Evolutionary conservation across 2,888 invertebrate genomes (phyloP).

Genomic region (Abscondita cerata): DNA sequence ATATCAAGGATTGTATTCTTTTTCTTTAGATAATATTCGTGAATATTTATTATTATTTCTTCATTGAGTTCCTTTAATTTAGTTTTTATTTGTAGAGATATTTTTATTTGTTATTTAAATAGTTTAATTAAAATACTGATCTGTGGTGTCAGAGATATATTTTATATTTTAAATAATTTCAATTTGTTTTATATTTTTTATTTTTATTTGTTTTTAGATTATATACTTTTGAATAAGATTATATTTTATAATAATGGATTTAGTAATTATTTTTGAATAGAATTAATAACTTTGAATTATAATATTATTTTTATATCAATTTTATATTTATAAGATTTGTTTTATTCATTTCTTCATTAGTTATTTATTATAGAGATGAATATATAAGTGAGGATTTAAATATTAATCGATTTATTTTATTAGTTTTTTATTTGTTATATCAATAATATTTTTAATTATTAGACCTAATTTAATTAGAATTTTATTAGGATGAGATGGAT

Average conservation of each 20-base stretch:
- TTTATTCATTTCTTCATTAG: slow-evolving; percentile 70
- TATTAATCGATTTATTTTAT: slow-evolving; percentile 70
- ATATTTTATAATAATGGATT: slow-evolving; percentile 57
- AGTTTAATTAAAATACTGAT: slow-evolving; percentile 72
- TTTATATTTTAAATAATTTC: slow-evolving; percentile 61
- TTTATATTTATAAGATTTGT: slow-evolving; percentile 68
- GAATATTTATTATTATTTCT: slow-evolving; percentile 55
- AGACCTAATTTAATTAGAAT: slow-evolving; percentile 74
- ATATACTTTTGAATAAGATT: slow-evolving; percentile 55
- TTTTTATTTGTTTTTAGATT: slow-evolving; percentile 61
- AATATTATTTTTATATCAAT: slow-evolving; percentile 61
- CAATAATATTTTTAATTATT: slow-evolving; percentile 73
- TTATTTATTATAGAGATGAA: slow-evolving; percentile 68
- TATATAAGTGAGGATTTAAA: slow-evolving; percentile 65
- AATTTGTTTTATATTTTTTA: slow-evolving; percentile 63
- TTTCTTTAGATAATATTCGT: slow-evolving; percentile 60
- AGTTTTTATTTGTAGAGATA: slow-evolving; percentile 64
- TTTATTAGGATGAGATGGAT: slow-evolving; percentile 76
- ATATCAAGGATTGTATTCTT: slow-evolving; percentile 61
- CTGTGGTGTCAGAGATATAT: slow-evolving; percentile 67
- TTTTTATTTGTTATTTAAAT: slow-evolving; percentile 63
- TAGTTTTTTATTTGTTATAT: slow-evolving; percentile 71
- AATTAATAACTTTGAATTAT: slow-evolving; percentile 63
- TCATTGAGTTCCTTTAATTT: slow-evolving; percentile 70
- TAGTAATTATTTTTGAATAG: slow-evolving; percentile 65